A percentile compares a stretch with the other conserved stretches of the same genome.
Conservation (phyloP, 2,888 invertebrate species). For the Oconnorella tubifera region DNA sequence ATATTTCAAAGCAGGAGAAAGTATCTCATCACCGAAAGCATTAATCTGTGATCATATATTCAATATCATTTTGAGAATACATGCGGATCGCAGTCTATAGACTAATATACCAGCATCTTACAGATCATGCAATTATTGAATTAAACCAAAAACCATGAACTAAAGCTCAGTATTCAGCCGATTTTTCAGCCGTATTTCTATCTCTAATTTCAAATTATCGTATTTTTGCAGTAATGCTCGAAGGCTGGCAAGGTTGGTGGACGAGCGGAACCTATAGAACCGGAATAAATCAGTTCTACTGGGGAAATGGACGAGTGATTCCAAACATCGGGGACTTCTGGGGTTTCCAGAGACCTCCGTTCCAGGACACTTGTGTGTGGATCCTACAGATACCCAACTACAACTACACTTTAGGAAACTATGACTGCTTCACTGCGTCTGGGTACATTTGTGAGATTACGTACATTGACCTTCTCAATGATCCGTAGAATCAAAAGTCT, state of each 20-base stretch:
- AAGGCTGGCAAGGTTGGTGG: conserved; percentile 39
- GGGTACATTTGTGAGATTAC: conserved; percentile 34
- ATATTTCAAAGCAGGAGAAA: no score
- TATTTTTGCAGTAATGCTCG: conserved; percentile 36
- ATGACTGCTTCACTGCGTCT: conserved; percentile 33
- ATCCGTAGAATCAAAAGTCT: neutral
- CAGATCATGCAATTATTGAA: no score
- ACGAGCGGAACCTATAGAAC: conserved; percentile 26
- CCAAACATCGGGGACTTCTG: conserved; percentile 20
- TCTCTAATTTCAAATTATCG: no score
- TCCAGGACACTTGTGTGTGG: conserved; percentile 33
- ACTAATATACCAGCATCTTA: no score
- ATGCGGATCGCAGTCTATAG: no score
- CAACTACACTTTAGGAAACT: conserved; percentile 34
- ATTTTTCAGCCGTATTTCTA: no score
- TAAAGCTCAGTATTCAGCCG: no score
- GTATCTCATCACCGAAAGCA: no score
- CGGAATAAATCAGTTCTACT: conserved; percentile 25
- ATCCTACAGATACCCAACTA: conserved; percentile 34
- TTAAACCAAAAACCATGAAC: no score
- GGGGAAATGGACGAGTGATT: conserved; percentile 19
- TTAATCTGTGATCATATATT: no score
- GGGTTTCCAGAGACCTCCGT: conserved; percentile 31
- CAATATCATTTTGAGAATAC: no score
- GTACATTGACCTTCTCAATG: conserved; percentile 1